Percentiles rank a stretch among this genome's conserved stretches.
phyloP scores from a whole-genome alignment of 2,888 invertebrate genomes.

The Alloscopus bannaensis region DNA sequence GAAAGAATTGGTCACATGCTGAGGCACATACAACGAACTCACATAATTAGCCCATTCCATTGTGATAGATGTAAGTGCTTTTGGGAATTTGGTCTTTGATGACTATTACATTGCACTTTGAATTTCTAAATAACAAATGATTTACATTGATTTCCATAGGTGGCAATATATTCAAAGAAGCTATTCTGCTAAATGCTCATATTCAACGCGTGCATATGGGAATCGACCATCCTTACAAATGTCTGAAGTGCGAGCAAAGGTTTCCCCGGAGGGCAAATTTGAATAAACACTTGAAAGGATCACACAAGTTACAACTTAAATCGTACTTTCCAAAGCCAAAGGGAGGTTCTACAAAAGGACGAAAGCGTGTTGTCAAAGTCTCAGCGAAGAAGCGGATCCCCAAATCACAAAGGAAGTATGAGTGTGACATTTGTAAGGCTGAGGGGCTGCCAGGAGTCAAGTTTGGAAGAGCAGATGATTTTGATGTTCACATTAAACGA shows the following conservation, averaged over 20 bases:
- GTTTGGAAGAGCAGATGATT: slow-evolving; percentile 36
- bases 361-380: neutral
- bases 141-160: too few relatives aligned
- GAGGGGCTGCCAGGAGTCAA: slow-evolving; percentile 13
- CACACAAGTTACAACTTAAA: slow-evolving; percentile 33
- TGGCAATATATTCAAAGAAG: slow-evolving; percentile 32
- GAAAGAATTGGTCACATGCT: slow-evolving; percentile 29
- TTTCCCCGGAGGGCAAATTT: slow-evolving; percentile 26
- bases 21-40: slow-evolving; percentile 18
- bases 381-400: neutral
- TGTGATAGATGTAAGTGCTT: slow-evolving; percentile 45
- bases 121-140: too few relatives aligned
- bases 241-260: slow-evolving; percentile 31
- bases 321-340: slow-evolving; percentile 4
- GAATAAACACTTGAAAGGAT: slow-evolving; percentile 35
- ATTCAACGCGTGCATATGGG: slow-evolving; percentile 37
- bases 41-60: neutral
- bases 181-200: slow-evolving; percentile 37
- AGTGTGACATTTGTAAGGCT: slow-evolving; percentile 18
- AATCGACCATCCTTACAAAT: slow-evolving; percentile 33
- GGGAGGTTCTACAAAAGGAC: neutral
- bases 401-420: neutral
- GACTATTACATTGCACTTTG: too few relatives aligned
- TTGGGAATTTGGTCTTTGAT: too few relatives aligned
- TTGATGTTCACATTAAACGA: slow-evolving; percentile 35